Base-by-base conservation (phyloP, 2,113 vertebrate genomes). In the Tenebrosternarchus preto region DNA sequence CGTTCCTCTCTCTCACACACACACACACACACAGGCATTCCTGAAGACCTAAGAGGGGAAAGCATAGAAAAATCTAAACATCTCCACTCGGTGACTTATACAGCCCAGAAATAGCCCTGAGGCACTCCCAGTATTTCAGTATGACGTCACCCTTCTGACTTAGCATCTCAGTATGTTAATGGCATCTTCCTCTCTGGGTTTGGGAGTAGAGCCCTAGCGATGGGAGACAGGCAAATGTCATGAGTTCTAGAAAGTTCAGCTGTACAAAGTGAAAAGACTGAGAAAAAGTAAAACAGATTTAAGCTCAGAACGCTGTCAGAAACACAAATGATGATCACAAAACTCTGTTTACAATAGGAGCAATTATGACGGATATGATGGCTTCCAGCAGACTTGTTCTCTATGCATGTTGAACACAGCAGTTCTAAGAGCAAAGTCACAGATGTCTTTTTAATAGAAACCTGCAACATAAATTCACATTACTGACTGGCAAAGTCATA, bases 111-210 rank as follows among this genome's bases (percentile, higher is more conserved):
- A 85, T 80, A 80, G 80, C n/a, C 27, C n/a, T 56, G n/a, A 63
- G 59, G 50, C 78, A 64, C 60, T 80, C 78, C 70, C 61, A 57
- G 60, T 73, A 39, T 73, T 67, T 22, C 56, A 39, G 31, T 27
- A 31, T 84, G 80, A 87, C 69, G 66, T 85, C 82, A 85, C 55
- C 36, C 50, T 17, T 64, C 69, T 83, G 83, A 85, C 70, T 85
- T 71, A 83, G 39, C 31, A 68, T 78, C 24, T 73, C 36, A 72
- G 75, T 27, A 85, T 76, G 64, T 79, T 66, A 64, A 66, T 72
- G 53, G 55, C 24, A 61, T 75, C 56, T 70, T n/a, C 5, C 29
- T 43, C 6, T 29, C 5, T 11, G 39, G 57, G 36, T 29, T 56
- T 71, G 77, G 55, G 24, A 71, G 56, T 46, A 71, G 63, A 73